Base-by-base conservation (phyloP, 35 echinoderm and acorn worm species). In the Stichopus chloronotus region DNA sequence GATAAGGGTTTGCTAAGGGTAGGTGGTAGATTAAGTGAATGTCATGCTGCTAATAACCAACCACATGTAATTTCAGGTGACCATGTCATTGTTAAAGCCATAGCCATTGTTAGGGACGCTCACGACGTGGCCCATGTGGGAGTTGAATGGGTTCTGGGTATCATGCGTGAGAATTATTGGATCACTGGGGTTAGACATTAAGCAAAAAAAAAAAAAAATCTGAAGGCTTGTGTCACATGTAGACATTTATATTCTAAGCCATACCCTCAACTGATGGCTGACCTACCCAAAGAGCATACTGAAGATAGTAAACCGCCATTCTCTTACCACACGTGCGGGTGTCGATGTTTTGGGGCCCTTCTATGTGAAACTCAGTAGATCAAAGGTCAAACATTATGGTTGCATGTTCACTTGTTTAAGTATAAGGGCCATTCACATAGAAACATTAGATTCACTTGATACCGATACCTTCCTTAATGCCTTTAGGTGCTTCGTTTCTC, bases 391-490 rank as follows among this genome's bases (percentile, higher is more conserved):
- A 63, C 58, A 59, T 17, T 89, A 65, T 68, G 87, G 87, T 53
- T 84, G 81, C 53, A 8, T 84, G 81, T 84, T 84, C 81, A 84
- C 55, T 9, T 84, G 81, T 84, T 63, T 92, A 57, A 92, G 58
- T 58, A 61, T 92, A 8, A 81, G 79, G 56, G 78, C 91, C 59
- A 59, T 92, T 8, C 91, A 92, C 22, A 11, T 92, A 7, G 78
- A 83, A 68, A 84, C 59, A 23, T 74, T 78, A 74, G 63, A 91
- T 56, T 91, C 89, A 56, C 69, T 91, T 22, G 91, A 92, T 59
- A 83, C 78, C 10, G 22, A 92, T 4, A 57, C 91, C 25, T 92
- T 92, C 84, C 7, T 92, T 25, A 92, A 92, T 83, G 91, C 52
- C 8, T 84, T 92, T 63, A 61, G 91, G 30, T 56, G 78, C 5